Conservation (phyloP, 2,888 invertebrate species). For the Tenthredo amoena region DNA sequence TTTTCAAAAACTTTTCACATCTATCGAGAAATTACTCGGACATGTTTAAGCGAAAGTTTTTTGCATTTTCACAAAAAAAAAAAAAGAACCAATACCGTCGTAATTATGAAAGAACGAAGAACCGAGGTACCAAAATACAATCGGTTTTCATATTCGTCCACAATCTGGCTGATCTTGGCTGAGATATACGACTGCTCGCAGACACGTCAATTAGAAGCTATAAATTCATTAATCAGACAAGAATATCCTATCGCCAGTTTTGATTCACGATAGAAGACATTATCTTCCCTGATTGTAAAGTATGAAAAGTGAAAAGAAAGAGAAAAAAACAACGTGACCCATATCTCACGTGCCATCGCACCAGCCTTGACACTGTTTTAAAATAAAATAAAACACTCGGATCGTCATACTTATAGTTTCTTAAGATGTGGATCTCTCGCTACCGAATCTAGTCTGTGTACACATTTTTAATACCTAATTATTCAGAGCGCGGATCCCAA, state of each 20-base stretch:
- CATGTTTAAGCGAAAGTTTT: too few species aligned
- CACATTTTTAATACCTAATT: not conserved
- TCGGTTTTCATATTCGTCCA: not conserved
- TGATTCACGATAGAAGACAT: conserved; percentile 10
- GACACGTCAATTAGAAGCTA: not conserved
- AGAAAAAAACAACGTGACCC: conserved; percentile 21
- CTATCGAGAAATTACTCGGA: too few species aligned
- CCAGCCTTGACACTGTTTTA: conserved; percentile 9
- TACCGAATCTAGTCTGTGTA: not conserved
- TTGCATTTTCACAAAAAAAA: too few species aligned
- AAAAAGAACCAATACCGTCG: too few species aligned
- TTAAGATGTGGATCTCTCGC: not conserved
- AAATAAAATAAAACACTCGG: not conserved
- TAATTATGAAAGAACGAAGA: too few species aligned
- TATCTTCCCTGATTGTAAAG: not conserved
- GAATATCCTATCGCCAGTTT: not conserved
- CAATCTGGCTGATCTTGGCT: not conserved
- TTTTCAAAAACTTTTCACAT: too few species aligned
- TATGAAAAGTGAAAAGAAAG: not conserved
- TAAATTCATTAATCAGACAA: not conserved
- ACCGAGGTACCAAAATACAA: not conserved
- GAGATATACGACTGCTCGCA: not conserved
- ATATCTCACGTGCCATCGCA: not conserved
- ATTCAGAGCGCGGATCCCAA: not conserved
- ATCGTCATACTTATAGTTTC: not conserved